Percentiles rank a stretch among this genome's conserved stretches.
phyloP scores from a whole-genome alignment of 2,797 vertebrate species.

The Etheostoma nigrum region DNA sequence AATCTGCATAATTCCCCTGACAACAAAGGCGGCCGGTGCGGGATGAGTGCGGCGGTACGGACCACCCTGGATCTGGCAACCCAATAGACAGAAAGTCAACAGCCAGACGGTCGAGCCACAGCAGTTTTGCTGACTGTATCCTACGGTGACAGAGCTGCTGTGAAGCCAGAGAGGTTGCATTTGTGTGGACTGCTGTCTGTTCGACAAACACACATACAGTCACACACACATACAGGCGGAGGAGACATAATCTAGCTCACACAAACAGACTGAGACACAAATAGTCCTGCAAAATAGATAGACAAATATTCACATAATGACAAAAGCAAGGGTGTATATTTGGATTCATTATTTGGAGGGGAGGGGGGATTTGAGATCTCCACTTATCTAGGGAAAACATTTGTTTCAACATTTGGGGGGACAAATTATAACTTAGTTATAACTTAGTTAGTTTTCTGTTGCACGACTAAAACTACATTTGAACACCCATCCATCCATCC shows the following conservation, averaged over 20 bases:
- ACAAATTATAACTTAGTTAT: too few relatives aligned
- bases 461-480: too few relatives aligned
- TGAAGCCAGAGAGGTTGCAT: constrained; percentile 33
- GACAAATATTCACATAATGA: background rate
- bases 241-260: background rate
- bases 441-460: too few relatives aligned
- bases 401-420: too few relatives aligned
- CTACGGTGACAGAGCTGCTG: constrained; percentile 44
- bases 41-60: constrained; percentile 14
- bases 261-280: constrained; percentile 12
- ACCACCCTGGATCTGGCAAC: constrained; percentile 63
- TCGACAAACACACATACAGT: constrained; percentile 13
- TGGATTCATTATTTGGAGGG: too few relatives aligned
- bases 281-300: constrained; percentile 4
- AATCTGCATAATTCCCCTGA: constrained; percentile 51
- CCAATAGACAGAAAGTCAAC: constrained; percentile 27
- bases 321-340: background rate
- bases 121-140: constrained; percentile 37
- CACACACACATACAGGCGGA: background rate
- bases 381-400: too few relatives aligned
- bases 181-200: constrained; percentile 7
- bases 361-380: too few relatives aligned
- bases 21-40: constrained; percentile 20
- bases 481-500: too few relatives aligned
- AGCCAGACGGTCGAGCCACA: background rate